These are phyloP conservation scores for Phymanthus crucifer DNA, from an alignment of 92 coral and sea anemone genomes.

Conservation along the genomic window DNA sequence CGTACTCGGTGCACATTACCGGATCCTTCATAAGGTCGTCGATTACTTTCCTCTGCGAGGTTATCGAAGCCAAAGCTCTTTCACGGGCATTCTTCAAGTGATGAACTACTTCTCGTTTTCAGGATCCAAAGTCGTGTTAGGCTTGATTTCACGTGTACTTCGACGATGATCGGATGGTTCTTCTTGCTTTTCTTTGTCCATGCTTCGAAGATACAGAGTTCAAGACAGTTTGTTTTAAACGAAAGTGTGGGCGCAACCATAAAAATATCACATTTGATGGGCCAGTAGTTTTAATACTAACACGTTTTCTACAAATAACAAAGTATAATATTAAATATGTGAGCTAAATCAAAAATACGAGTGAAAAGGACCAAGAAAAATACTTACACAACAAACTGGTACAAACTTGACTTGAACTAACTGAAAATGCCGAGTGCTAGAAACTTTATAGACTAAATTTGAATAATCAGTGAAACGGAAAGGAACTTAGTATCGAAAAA, in stretches of 20 bases:
- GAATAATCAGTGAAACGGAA: too few species aligned
- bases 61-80: neutral
- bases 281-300: too few species aligned
- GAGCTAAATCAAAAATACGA: too few species aligned
- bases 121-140: neutral
- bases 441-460: too few species aligned
- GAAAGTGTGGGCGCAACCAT: conserved; percentile 1
- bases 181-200: neutral
- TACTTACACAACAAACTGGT: too few species aligned
- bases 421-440: too few species aligned
- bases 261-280: too few species aligned
- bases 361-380: too few species aligned
- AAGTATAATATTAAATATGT: too few species aligned
- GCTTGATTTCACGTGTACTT: neutral
- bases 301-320: too few species aligned
- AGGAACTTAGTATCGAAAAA: too few species aligned
- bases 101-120: neutral
- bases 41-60: neutral
- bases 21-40: neutral
- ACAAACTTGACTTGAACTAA: too few species aligned
- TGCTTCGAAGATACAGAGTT: neutral
- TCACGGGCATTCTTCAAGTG: neutral
- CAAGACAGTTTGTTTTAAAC: neutral
- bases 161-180: neutral
- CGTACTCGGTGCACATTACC: neutral